phyloP scores from a whole-genome alignment of 37 sponge, comb jelly and placozoan species.

The Spongilla lacustris region DNA sequence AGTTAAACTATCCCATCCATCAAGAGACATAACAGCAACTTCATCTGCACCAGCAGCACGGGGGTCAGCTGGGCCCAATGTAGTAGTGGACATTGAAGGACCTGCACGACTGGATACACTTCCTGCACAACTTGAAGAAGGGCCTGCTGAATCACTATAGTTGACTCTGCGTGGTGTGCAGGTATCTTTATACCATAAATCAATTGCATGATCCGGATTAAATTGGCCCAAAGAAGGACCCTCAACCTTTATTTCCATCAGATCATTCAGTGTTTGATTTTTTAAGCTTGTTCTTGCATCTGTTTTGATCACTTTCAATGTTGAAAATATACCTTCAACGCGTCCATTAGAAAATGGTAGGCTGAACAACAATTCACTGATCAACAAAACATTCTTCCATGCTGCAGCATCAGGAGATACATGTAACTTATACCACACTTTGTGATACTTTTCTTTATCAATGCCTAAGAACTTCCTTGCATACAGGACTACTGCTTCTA shows the following conservation, averaged over 20 bases:
- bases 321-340: constrained; percentile 28
- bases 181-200: constrained; percentile 61
- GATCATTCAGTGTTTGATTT: constrained; percentile 47
- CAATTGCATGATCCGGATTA: constrained; percentile 31
- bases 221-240: constrained; percentile 49
- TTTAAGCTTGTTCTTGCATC: constrained; percentile 32
- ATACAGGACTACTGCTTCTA: constrained; percentile 45
- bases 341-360: constrained; percentile 65
- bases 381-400: constrained; percentile 51
- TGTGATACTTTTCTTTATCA: background rate
- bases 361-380: constrained; percentile 56
- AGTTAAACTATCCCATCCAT: too few relatives aligned
- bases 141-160: too few relatives aligned
- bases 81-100: too few relatives aligned
- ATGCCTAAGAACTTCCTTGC: constrained; percentile 20
- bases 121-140: too few relatives aligned
- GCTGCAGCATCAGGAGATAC: constrained; percentile 36
- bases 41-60: too few relatives aligned
- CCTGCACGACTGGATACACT: too few relatives aligned
- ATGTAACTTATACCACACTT: constrained; percentile 45
- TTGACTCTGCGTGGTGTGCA: too few relatives aligned
- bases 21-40: too few relatives aligned
- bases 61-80: too few relatives aligned
- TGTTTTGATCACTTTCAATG: constrained; percentile 54
- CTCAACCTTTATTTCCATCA: constrained; percentile 65